These are phyloP conservation scores for Australoheros facetus DNA, from an alignment of 2,797 vertebrate species.

Conservation along the genomic window DNA sequence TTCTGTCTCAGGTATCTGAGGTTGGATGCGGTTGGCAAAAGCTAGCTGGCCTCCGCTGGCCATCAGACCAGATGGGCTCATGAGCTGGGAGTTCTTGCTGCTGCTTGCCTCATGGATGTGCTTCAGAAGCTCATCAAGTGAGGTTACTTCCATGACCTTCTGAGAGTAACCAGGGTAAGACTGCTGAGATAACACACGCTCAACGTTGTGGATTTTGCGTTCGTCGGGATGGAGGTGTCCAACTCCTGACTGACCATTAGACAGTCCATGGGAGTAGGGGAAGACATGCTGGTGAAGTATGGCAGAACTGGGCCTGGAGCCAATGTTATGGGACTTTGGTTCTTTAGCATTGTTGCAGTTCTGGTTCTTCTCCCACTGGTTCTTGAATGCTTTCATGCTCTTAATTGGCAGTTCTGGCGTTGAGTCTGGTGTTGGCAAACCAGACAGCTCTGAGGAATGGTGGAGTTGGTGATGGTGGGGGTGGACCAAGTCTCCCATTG, in stretches of 20 bases:
- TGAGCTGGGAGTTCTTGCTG: slow-evolving; percentile 76
- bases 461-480: slow-evolving; percentile 78
- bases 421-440: slow-evolving; percentile 90
- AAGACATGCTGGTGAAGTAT: slow-evolving; percentile 82
- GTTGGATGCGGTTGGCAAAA: slow-evolving; percentile 83
- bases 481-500: slow-evolving; percentile 81
- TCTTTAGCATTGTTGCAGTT: slow-evolving; percentile 94
- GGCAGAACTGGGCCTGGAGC: slow-evolving; percentile 78
- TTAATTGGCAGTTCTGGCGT: slow-evolving; percentile 91
- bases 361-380: slow-evolving; percentile 93
- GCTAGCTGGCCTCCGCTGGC: slow-evolving; percentile 74
- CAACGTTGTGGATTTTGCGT: slow-evolving; percentile 85
- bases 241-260: slow-evolving; percentile 74
- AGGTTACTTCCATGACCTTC: slow-evolving; percentile 90
- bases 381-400: slow-evolving; percentile 87
- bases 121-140: slow-evolving; percentile 88
- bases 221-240: slow-evolving; percentile 80
- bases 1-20: slow-evolving; percentile 84
- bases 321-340: slow-evolving; percentile 75
- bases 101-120: slow-evolving; percentile 86
- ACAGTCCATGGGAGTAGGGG: slow-evolving; percentile 79
- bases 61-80: slow-evolving; percentile 79
- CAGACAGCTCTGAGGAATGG: slow-evolving; percentile 86
- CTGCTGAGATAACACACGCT: slow-evolving; percentile 83
- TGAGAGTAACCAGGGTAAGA: slow-evolving; percentile 81